Evolutionary conservation across 1,140 invertebrate species (phyloP).

Genomic region (Daktulosphaira vitifoliae): DNA sequence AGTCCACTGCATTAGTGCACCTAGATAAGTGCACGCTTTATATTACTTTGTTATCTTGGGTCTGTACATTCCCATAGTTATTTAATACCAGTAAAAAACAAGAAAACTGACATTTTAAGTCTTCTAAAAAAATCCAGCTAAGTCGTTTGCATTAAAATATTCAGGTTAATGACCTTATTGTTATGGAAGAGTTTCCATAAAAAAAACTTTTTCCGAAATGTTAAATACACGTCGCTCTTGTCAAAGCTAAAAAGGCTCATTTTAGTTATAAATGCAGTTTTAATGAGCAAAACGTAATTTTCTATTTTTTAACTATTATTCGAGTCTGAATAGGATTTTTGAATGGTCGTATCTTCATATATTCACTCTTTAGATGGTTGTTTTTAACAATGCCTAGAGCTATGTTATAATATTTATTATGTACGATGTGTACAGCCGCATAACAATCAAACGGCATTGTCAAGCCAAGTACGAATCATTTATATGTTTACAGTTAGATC

Average conservation of each 20-base stretch:
- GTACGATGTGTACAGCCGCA: no score
- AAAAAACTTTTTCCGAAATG: neutral
- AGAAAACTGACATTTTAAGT: neutral
- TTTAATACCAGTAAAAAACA: neutral
- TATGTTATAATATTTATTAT: no score
- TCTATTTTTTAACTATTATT: no score
- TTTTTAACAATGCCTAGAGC: no score
- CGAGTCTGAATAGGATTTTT: no score
- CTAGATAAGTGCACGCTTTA: neutral
- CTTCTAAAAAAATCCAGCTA: neutral
- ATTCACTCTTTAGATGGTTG: no score
- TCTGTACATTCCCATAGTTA: slow-evolving; percentile 11
- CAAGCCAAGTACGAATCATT: neutral
- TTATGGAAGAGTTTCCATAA: neutral
- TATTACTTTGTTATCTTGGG: neutral
- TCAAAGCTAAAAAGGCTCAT: neutral
- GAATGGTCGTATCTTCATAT: no score
- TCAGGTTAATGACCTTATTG: slow-evolving; percentile 13
- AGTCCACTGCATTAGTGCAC: neutral
- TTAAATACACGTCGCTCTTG: no score
- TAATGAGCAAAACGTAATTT: neutral
- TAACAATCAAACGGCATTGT: no score
- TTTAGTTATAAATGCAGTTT: neutral
- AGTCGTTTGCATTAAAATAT: neutral
- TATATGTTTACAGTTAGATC: slow-evolving; percentile 8